A percentile compares a stretch with the other conserved stretches of the same genome.
Evolutionary conservation across 2,113 vertebrate genomes (phyloP).

Genomic region (Pogonocichla stellata): DNA sequence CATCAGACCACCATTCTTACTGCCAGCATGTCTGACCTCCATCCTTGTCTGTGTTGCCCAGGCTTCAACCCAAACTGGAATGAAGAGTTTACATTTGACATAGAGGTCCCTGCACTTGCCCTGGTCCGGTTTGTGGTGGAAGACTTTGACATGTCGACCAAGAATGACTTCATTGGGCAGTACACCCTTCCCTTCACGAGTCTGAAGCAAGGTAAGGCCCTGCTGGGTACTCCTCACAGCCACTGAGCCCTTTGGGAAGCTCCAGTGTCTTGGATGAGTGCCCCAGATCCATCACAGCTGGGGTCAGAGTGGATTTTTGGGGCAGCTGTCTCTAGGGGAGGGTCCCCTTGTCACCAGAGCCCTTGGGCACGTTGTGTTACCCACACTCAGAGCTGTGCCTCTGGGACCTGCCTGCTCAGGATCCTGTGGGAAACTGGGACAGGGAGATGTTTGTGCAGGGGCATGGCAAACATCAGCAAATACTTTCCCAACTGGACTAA

Average conservation of each 20-base stretch:
- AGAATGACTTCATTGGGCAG: constrained; percentile 89
- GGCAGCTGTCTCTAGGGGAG: neutral
- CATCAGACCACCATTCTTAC: neutral
- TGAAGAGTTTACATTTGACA: constrained; percentile 77
- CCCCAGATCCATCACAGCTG: neutral
- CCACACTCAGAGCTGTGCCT: neutral
- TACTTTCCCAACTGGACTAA: neutral
- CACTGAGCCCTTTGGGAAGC: neutral
- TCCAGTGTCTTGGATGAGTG: neutral
- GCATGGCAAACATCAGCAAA: neutral
- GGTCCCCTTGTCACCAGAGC: neutral
- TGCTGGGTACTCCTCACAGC: neutral
- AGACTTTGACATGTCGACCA: constrained; percentile 85
- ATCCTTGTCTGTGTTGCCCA: constrained; percentile 15
- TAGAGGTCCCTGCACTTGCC: constrained; percentile 84
- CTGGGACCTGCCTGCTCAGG: neutral
- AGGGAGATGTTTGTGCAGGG: neutral
- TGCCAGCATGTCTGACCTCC: neutral
- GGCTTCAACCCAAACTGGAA: constrained; percentile 95
- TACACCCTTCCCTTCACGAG: constrained; percentile 88
- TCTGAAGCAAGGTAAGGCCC: constrained; percentile 83
- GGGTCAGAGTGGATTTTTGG: neutral
- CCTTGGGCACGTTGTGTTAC: rapidly evolving
- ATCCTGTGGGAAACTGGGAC: neutral
- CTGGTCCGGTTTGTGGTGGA: constrained; percentile 89